Base-by-base conservation (phyloP, 2,113 vertebrate genomes). In the Sceloporus undulatus region DNA sequence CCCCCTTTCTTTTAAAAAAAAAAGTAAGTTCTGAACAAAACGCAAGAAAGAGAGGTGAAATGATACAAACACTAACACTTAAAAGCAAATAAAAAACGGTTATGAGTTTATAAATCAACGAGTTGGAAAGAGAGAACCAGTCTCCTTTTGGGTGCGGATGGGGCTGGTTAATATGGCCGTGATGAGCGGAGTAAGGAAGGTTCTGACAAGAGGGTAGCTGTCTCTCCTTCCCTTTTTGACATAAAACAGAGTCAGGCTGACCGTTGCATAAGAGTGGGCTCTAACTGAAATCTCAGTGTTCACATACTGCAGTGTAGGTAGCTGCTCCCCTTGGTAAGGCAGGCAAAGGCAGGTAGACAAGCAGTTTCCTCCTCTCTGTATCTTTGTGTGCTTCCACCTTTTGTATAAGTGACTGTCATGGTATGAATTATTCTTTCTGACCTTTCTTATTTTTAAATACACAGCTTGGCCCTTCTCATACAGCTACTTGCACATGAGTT, bases 21-120 rank as follows among this genome's bases (percentile, higher is more conserved):
- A 76, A 59, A 59, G 38, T 54, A 76, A 25, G 38, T 83, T 83
- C 27, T 83, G 65, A 89, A 85, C 76, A 65, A 73, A 42, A 74
- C 34, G 77, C 68, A 42, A 65, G 29, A 27, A 11, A 34, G 16
- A 59, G 23, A 83, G 19, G 29, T 59, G 18, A 70, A 85, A 73
- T 21, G 48, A 27, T 83, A 66, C 73, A 85, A 65, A 90, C 89
- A 82, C 86, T 88, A 82, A 90, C 79, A 29, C 40, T 71, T 54
- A 79, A 42, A 75, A 78, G 56, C 62, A 81, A 82, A 85, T 27
- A 82, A 90, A 73, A 34, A 14, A 66, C 54, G 73, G 48, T 48
- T n/a, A 54, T 68, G 73, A 79, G 81, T 78, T 87, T 83, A 38
- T 85, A 86, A 77, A 82, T 90, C 75, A 82, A 75, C 52, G 79